Evolutionary conservation across 2,113 vertebrate species (phyloP), one percentile per base, ranked within the genome.

Genomic region (Perca flavescens): DNA sequence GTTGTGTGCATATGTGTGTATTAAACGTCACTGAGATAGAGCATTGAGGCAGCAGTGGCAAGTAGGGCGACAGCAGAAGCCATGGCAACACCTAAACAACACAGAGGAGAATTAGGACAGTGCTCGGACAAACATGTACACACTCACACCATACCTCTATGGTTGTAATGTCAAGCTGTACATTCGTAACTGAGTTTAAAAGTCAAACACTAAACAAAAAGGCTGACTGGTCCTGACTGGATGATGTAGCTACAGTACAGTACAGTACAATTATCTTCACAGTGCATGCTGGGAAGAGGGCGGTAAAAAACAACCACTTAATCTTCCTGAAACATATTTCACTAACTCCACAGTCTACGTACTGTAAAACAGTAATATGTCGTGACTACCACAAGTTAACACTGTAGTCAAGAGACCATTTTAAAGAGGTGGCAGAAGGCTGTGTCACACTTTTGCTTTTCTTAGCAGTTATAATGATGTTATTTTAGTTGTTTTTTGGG

Each of bases 21-120:
- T 91, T 34, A 85, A 1, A 70, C 79, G 13, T 95, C 91, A 66
- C 8, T 92, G 22, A 95, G 88, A 83, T 95, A 95, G 6, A 96
- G 83, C 65, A 95, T 86, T 0, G 95, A 94, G 21, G 85, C 92
- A 25, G 90, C 94, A 12, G 91, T 79, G 60, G 95, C 95, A 5
- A 96, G 91, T 1, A 95, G 69, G 57, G 92, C 93, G 3, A 90
- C 84, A 28, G 74, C 92, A 4, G 90, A 66, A 19, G 94, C 94
- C 84, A 94, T 77, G 64, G 80, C 94, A 76, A 92, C 87, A 86
- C 95, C 95, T 95, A 76, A 22, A 74, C 6, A 62, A 90, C 40
- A 84, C n/a, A 84, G 46, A 76, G 25, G 1, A 49, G 8, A 77
- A n/a, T 83, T 22, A 80, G 47, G 14, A 60, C 25, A 72, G 47